Evolutionary conservation across 1,140 invertebrate genomes (phyloP).

Genomic region (Lasioglossum albipes): DNA sequence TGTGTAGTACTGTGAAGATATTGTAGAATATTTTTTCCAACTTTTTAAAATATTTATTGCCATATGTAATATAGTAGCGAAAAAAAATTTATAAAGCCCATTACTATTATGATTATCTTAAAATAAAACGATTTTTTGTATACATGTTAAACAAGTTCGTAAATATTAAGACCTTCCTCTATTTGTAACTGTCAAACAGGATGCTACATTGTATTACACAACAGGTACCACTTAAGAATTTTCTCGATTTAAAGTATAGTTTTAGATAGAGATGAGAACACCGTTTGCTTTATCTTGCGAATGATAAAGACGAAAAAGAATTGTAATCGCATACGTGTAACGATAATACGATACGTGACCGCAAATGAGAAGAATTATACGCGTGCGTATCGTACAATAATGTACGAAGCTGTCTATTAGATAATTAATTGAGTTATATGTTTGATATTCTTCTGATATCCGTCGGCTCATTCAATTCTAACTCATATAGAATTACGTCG

Average conservation of each 20-base stretch:
- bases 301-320: constrained; percentile 6
- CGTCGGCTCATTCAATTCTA: constrained; percentile 14
- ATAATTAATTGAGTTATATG: constrained; percentile 2
- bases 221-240: background rate
- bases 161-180: constrained; percentile 17
- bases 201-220: background rate
- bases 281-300: background rate
- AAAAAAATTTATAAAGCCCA: constrained; percentile 39
- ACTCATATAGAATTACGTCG: background rate
- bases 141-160: constrained; percentile 32
- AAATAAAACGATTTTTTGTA: constrained; percentile 57
- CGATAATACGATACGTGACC: background rate
- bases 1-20: constrained; percentile 37
- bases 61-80: constrained; percentile 36
- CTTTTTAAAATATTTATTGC: constrained; percentile 54
- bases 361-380: background rate
- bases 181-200: background rate
- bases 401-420: background rate
- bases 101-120: constrained; percentile 40
- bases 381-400: background rate
- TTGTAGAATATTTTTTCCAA: constrained; percentile 46
- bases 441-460: background rate
- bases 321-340: background rate
- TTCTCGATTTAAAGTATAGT: background rate
- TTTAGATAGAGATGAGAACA: background rate